These are phyloP conservation scores for Rhynchophorus ferrugineus DNA, from an alignment of 1,140 invertebrate genomes.

Conservation along the genomic window DNA sequence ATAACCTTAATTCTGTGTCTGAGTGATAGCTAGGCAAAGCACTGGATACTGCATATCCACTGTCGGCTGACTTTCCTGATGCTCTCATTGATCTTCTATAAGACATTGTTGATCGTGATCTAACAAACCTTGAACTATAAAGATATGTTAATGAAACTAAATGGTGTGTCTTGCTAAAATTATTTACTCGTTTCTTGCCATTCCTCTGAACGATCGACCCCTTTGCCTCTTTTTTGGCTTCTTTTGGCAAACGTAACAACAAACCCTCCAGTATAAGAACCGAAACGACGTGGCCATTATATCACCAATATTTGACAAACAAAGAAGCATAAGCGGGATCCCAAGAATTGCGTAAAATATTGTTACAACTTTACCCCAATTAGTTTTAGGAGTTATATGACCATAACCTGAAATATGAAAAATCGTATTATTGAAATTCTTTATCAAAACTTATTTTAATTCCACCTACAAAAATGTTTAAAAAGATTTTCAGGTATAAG, in stretches of 20 bases:
- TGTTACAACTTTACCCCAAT: constrained; percentile 85
- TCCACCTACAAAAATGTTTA: too few species aligned
- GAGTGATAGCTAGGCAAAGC: constrained; percentile 46
- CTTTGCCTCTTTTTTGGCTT: constrained; percentile 57
- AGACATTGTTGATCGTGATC: constrained; percentile 44
- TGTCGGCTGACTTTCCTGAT: constrained; percentile 63
- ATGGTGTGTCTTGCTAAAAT: background rate
- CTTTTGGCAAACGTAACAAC: constrained; percentile 80
- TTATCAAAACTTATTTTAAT: too few species aligned
- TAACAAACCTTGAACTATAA: constrained; percentile 36
- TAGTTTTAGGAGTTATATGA: constrained; percentile 89
- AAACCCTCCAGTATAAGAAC: constrained; percentile 83
- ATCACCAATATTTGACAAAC: constrained; percentile 92
- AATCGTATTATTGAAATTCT: too few species aligned
- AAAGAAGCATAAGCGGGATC: constrained; percentile 89
- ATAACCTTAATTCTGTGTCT: constrained; percentile 51
- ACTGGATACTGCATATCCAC: constrained; percentile 40
- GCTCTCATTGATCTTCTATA: constrained; percentile 57
- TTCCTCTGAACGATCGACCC: constrained; percentile 34
- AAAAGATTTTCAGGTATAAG: too few species aligned
- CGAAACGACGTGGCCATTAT: constrained; percentile 90
- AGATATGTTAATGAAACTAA: background rate
- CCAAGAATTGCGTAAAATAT: constrained; percentile 94
- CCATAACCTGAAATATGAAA: constrained; percentile 71
- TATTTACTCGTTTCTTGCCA: constrained; percentile 16